These are phyloP conservation scores for Thalassarche chlororhynchos DNA, from an alignment of 2,113 vertebrate genomes.

Conservation along the genomic window DNA sequence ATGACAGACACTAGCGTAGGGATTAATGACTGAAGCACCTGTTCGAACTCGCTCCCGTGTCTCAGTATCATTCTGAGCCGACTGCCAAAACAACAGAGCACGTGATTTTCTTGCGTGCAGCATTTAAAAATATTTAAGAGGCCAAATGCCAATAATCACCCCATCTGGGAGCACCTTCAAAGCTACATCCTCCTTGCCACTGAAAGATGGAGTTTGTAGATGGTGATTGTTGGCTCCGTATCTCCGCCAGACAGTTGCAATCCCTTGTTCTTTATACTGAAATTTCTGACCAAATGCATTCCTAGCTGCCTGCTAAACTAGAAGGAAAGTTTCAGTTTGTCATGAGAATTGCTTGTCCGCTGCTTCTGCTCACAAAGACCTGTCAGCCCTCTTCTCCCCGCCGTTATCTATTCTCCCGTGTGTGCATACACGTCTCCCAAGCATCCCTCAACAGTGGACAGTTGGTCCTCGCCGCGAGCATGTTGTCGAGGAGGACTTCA, in stretches of 20 bases:
- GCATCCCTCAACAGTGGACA: background rate
- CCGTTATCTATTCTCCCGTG: rapidly evolving
- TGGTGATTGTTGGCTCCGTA: rapidly evolving
- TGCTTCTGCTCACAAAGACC: background rate
- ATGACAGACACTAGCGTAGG: rapidly evolving
- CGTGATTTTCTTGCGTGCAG: background rate
- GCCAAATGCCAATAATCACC: background rate
- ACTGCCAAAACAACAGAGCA: background rate
- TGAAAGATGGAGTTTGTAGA: background rate
- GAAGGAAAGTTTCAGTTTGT: background rate
- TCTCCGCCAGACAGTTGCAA: background rate
- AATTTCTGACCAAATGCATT: background rate
- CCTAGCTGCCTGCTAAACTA: background rate
- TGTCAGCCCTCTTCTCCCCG: background rate
- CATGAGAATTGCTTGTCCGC: background rate
- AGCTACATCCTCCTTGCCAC: background rate
- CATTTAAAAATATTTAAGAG: background rate
- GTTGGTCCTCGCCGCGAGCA: rapidly evolving
- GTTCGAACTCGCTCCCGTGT: background rate
- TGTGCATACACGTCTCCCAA: background rate
- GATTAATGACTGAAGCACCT: background rate
- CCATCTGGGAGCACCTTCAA: background rate
- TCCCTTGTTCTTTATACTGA: background rate
- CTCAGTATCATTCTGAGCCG: background rate
- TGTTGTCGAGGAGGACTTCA: background rate